phyloP scores from a whole-genome alignment of 1,140 invertebrate genomes.

The Pseudomyrmex sp. region DNA sequence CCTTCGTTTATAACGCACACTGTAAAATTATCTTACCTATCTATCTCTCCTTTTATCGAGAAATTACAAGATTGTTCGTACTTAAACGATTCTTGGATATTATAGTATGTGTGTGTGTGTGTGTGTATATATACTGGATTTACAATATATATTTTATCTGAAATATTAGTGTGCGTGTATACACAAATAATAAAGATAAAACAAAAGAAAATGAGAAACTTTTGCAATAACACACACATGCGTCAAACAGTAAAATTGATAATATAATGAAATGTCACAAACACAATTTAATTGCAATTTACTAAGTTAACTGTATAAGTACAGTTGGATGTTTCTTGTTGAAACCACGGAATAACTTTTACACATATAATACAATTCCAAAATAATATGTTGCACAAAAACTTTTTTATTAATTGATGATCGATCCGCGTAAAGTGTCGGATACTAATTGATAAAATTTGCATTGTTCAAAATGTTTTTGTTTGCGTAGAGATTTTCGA shows the following conservation, averaged over 20 bases:
- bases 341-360: no score
- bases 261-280: no score
- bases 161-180: slow-evolving; percentile 22
- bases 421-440: not conserved
- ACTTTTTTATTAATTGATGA: slow-evolving; percentile 9
- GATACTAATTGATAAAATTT: not conserved
- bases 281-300: no score
- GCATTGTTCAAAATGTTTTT: not conserved
- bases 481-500: slow-evolving; percentile 1
- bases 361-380: no score
- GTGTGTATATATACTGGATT: not conserved
- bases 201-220: not conserved
- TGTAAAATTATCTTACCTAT: slow-evolving; percentile 42
- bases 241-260: not conserved
- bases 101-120: not conserved
- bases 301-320: no score
- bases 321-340: no score
- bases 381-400: slow-evolving; percentile 5
- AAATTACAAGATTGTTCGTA: slow-evolving; percentile 40
- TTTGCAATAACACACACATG: not conserved
- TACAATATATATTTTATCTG: not conserved
- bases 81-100: not conserved
- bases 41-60: slow-evolving; percentile 31
- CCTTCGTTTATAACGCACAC: slow-evolving; percentile 38
- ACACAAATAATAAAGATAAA: slow-evolving; percentile 23